A percentile compares a stretch with the other conserved stretches of the same genome.
Evolutionary conservation across 2,888 invertebrate genomes (phyloP).

Genomic region (Taenaris catops): DNA sequence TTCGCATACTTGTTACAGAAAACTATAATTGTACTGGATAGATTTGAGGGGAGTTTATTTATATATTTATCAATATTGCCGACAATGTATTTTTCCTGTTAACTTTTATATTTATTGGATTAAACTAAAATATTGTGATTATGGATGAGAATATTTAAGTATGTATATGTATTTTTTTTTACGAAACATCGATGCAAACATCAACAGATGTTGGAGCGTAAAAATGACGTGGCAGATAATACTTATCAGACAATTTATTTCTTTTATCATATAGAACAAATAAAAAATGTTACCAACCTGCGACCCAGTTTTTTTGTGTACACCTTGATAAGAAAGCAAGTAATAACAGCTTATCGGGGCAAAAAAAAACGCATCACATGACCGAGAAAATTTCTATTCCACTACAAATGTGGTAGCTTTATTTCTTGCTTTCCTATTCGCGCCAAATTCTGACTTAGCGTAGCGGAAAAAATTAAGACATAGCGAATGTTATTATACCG

Average conservation of each 20-base stretch:
- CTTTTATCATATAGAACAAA: slow-evolving; percentile 46
- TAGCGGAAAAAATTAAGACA: slow-evolving; percentile 31
- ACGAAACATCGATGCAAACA: too few species aligned
- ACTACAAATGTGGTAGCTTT: slow-evolving; percentile 35
- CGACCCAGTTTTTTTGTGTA: slow-evolving; percentile 58
- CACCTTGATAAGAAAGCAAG: slow-evolving; percentile 76
- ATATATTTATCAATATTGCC: too few species aligned
- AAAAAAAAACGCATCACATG: slow-evolving; percentile 56
- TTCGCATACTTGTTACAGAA: too few species aligned
- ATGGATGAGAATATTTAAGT: too few species aligned
- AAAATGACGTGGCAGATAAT: slow-evolving; percentile 15
- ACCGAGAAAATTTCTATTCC: slow-evolving; percentile 79
- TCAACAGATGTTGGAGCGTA: slow-evolving; percentile 1
- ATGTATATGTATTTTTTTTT: too few species aligned
- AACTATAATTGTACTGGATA: too few species aligned
- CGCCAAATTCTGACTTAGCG: too few species aligned
- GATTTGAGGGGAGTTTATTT: too few species aligned
- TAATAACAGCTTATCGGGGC: slow-evolving; percentile 44
- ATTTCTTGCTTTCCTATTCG: slow-evolving; percentile 70
- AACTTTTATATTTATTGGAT: too few species aligned
- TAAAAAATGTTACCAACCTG: slow-evolving; percentile 64
- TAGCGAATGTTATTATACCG: slow-evolving; percentile 59
- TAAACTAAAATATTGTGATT: too few species aligned
- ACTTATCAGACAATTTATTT: slow-evolving; percentile 26
- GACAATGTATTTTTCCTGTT: too few species aligned